Evolutionary conservation across 2,797 vertebrate species (phyloP), one percentile per base, ranked within the genome.

Genomic region (Acanthurus lineatus): DNA sequence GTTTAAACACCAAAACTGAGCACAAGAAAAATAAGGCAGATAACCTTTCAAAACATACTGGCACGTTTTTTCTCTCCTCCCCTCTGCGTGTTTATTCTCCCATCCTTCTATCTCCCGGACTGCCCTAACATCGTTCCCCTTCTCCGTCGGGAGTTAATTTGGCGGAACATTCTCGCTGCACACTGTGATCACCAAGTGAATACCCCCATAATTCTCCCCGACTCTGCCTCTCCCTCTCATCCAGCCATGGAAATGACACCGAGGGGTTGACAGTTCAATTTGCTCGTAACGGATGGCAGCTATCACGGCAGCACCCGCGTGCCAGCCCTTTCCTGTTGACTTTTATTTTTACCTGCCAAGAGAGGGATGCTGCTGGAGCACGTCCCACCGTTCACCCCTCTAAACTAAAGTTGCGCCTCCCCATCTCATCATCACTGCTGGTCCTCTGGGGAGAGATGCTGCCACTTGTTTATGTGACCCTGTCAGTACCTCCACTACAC

Each of bases 231-330:
- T 88, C 53, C 81, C 83, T 88, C 91, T 92, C 93, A 91, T 92
- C 90, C 90, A 90, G 88, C 89, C 96, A 42, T 96, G 97, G 96
- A 95, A 96, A 96, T 95, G 96, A 97, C 97, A 95, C 92, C 51
- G 95, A 90, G 94, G 94, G 79, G 81, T 92, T 98, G 98, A 99
- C 98, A 99, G 97, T 97, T 98, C 98, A 98, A 99, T 99, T 98
- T 98, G 93, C 96, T 91, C 93, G 88, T 98, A 97, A 99, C 96
- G 94, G 97, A 99, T 99, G 96, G 96, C 87, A 84, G 95, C 97
- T 95, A 96, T 97, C 96, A 94, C 79, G 49, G 74, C 92, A 88
- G 81, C 91, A 86, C 77, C 80, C 28, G 38, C 15, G 54, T 78
- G 3, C 81, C 83, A 66, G 82, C 74, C 76, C 79, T 84, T 91